Evolutionary conservation across 2,888 invertebrate species (phyloP).

Genomic region (Dysmachus trigonus): DNA sequence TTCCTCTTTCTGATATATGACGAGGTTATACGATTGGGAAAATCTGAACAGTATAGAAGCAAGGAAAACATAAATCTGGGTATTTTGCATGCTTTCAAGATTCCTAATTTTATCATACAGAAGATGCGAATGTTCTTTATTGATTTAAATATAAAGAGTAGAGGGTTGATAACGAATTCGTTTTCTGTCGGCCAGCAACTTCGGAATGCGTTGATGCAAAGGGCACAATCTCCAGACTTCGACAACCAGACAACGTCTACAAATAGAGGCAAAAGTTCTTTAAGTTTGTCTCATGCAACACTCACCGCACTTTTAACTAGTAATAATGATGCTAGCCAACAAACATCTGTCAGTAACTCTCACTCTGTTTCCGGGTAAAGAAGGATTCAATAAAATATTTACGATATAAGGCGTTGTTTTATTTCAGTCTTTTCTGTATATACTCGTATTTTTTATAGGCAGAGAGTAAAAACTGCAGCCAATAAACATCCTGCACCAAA

Average conservation of each 20-base stretch:
- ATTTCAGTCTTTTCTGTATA: background rate
- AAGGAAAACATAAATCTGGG: conserved; percentile 61
- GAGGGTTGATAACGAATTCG: conserved; percentile 62
- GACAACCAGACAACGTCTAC: background rate
- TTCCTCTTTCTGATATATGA: conserved; percentile 71
- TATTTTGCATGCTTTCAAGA: conserved; percentile 65
- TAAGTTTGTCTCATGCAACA: conserved; percentile 64
- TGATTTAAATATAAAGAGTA: conserved; percentile 63
- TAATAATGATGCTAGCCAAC: conserved; percentile 46
- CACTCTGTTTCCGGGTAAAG: background rate
- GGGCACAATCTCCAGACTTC: background rate
- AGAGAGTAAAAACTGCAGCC: no score
- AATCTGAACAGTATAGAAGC: conserved; percentile 67
- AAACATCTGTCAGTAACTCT: background rate
- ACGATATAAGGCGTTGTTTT: background rate
- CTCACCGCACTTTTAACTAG: conserved; percentile 62
- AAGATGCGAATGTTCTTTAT: conserved; percentile 68
- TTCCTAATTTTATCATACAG: conserved; percentile 70
- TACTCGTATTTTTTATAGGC: no score
- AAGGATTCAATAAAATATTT: background rate
- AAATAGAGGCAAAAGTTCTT: conserved; percentile 56
- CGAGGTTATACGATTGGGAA: conserved; percentile 69
- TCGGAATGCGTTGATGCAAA: conserved; percentile 56
- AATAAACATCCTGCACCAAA: no score
- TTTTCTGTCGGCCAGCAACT: conserved; percentile 58